Percentiles rank a stretch among this genome's conserved stretches.
Evolutionary conservation across 2,888 invertebrate species (phyloP).

Genomic region (Alcis repandata): DNA sequence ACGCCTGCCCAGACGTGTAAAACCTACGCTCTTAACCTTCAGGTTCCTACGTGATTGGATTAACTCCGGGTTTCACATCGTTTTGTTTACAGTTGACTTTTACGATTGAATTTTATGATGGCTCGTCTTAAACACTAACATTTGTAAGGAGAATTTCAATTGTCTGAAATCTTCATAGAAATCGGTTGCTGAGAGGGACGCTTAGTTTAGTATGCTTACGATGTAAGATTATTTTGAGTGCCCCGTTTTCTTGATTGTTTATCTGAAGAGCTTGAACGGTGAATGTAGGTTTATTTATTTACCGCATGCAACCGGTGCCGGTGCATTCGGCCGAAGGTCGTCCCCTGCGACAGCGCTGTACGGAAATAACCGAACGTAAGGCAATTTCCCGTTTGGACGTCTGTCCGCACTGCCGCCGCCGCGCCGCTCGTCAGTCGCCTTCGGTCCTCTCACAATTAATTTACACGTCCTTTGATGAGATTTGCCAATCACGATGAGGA

Average conservation of each 20-base stretch:
- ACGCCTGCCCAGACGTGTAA: constrained; percentile 31
- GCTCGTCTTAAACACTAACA: constrained; percentile 23
- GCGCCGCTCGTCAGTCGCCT: constrained; percentile 24
- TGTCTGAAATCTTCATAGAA: constrained; percentile 11
- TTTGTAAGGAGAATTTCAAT: constrained; percentile 21
- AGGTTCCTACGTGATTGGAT: constrained; percentile 36
- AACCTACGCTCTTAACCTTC: constrained; percentile 32
- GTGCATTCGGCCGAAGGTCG: constrained; percentile 72
- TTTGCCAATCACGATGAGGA: constrained; percentile 1
- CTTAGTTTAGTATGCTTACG: constrained; percentile 1
- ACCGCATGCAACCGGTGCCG: constrained; percentile 49
- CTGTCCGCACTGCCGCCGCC: constrained; percentile 33
- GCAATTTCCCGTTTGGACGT: constrained; percentile 72
- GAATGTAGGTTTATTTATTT: constrained; percentile 29
- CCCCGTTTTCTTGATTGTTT: constrained; percentile 7
- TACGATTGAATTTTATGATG: constrained; percentile 32
- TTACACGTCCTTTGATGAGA: constrained; percentile 37
- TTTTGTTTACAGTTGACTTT: constrained; percentile 37
- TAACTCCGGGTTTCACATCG: constrained; percentile 26
- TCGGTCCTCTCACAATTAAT: constrained; percentile 26
- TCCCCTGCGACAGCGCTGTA: constrained; percentile 57
- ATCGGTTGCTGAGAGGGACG: constrained; percentile 3
- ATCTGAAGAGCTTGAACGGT: constrained; percentile 7
- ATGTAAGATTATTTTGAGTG: background rate
- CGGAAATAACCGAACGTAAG: constrained; percentile 78